A percentile compares a stretch with the other conserved stretches of the same genome.
phyloP scores from a whole-genome alignment of 2,888 invertebrate species.

The Cosmorhoe ocellata region DNA sequence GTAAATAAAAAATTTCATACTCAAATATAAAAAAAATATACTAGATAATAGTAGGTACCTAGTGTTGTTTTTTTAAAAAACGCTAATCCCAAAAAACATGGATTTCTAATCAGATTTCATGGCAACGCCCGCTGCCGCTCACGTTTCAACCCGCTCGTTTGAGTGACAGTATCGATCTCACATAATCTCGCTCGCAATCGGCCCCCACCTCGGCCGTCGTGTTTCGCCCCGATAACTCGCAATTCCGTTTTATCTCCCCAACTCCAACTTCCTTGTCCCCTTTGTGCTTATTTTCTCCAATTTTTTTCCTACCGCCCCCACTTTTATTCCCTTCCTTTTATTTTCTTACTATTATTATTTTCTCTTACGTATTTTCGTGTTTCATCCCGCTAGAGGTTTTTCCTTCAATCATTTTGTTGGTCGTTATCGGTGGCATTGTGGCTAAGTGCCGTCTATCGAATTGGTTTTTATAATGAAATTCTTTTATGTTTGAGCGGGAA shows the following conservation, averaged over 20 bases:
- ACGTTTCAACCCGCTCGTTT: slow-evolving; percentile 38
- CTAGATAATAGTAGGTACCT: too few species aligned
- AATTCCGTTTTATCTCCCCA: slow-evolving; percentile 80
- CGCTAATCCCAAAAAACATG: too few species aligned
- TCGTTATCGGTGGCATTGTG: slow-evolving; percentile 75
- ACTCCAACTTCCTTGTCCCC: slow-evolving; percentile 74
- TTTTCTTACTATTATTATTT: slow-evolving; percentile 79
- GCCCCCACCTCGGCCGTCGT: slow-evolving; percentile 66
- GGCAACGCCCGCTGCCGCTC: slow-evolving; percentile 26
- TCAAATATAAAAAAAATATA: too few species aligned
- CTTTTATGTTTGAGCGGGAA: slow-evolving; percentile 60
- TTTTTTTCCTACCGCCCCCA: slow-evolving; percentile 71
- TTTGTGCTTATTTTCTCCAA: slow-evolving; percentile 80
- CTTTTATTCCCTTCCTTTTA: slow-evolving; percentile 75
- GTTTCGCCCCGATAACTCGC: slow-evolving; percentile 78
- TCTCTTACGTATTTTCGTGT: slow-evolving; percentile 79
- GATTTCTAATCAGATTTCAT: too few species aligned
- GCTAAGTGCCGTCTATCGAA: slow-evolving; percentile 64
- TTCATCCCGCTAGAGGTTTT: slow-evolving; percentile 67
- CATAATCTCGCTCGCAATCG: slow-evolving; percentile 70
- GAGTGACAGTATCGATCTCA: slow-evolving; percentile 80
- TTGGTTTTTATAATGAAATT: slow-evolving; percentile 76
- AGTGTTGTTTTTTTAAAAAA: too few species aligned
- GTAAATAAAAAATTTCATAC: too few species aligned
- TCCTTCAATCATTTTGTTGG: slow-evolving; percentile 72